These are phyloP conservation scores for Psix sp. DNA, from an alignment of 1,140 invertebrate genomes.

Conservation along the genomic window DNA sequence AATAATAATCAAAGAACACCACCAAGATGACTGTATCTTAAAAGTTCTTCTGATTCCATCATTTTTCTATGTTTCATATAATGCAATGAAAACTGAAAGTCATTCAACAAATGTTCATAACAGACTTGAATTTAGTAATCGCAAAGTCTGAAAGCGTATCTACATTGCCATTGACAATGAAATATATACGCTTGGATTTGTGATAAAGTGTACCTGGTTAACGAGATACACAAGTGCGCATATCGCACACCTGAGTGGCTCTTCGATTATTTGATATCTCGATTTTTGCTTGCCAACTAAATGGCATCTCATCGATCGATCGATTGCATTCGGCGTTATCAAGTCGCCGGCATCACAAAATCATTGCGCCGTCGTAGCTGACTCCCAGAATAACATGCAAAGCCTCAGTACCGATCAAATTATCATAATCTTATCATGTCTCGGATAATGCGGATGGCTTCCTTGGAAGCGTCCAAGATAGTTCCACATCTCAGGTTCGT, in stretches of 20 bases:
- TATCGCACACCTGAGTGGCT: constrained; percentile 40
- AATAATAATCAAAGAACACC: neutral
- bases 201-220: constrained; percentile 43
- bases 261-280: constrained; percentile 39
- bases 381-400: constrained; percentile 37
- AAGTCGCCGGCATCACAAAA: constrained; percentile 46
- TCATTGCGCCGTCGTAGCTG: constrained; percentile 45
- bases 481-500: constrained; percentile 46
- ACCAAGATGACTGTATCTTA: too few species aligned
- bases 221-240: constrained; percentile 54
- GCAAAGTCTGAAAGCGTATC: neutral
- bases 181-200: constrained; percentile 38
- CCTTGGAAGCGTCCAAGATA: constrained; percentile 54
- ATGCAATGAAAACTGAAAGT: constrained; percentile 17
- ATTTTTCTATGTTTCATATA: too few species aligned
- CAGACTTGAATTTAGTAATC: neutral
- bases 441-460: constrained; percentile 69
- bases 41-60: too few species aligned
- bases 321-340: constrained; percentile 53
- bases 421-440: constrained; percentile 70
- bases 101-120: constrained; percentile 39
- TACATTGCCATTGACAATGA: constrained; percentile 43
- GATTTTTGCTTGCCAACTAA: constrained; percentile 57
- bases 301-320: constrained; percentile 57
- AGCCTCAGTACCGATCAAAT: constrained; percentile 60